Conservation (phyloP, 2,797 vertebrate genomes). For the Triplophysa bombifrons region DNA sequence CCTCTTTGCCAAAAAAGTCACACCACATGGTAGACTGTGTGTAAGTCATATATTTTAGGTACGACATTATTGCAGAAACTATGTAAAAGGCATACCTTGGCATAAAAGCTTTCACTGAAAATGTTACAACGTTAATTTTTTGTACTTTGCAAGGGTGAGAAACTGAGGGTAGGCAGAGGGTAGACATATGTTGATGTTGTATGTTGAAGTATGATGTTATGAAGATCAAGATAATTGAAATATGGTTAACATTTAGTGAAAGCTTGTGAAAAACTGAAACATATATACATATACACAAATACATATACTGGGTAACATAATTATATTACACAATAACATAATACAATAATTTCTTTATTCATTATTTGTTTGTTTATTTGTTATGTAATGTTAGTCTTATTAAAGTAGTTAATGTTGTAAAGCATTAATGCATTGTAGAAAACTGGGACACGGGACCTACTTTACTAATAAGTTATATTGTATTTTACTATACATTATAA, state of each 20-base stretch:
- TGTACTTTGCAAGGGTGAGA: background rate
- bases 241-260: background rate
- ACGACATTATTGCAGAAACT: background rate
- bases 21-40: background rate
- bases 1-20: slow-evolving; percentile 13
- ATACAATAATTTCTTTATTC: too few species aligned
- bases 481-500: too few species aligned
- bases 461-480: too few species aligned
- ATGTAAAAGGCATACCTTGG: background rate
- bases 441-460: too few species aligned
- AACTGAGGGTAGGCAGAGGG: background rate
- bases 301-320: background rate
- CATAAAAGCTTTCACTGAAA: background rate
- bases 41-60: background rate
- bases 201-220: background rate
- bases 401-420: too few species aligned
- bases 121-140: background rate
- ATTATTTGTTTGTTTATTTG: too few species aligned
- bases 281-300: background rate
- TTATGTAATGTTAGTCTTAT: too few species aligned
- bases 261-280: background rate
- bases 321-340: too few species aligned
- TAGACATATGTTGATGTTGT: too few species aligned
- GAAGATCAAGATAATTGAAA: background rate
- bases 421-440: too few species aligned